Conservation (phyloP, 23 tunicate genomes). For the Oikopleura dioica region DNA sequence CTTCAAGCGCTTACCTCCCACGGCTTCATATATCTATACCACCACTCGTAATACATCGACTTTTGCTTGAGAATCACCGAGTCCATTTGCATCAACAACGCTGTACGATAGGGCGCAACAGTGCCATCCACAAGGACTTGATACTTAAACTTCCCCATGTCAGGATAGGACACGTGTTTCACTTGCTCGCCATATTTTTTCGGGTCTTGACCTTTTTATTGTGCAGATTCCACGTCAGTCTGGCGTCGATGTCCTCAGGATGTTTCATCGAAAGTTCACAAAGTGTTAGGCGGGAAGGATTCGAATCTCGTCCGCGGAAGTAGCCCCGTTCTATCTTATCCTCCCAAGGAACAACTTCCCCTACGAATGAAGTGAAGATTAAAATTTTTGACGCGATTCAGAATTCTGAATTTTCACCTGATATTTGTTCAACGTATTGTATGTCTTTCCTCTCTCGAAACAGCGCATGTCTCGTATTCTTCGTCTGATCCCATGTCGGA, state of each 20-base stretch:
- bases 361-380: too few relatives aligned
- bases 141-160: neutral
- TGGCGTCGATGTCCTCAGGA: too few relatives aligned
- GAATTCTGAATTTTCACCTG: neutral
- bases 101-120: constrained; percentile 85
- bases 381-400: too few relatives aligned
- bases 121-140: constrained; percentile 89
- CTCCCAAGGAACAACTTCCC: too few relatives aligned
- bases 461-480: too few relatives aligned
- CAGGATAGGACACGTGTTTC: neutral
- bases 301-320: constrained; percentile 85
- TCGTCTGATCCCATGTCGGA: neutral
- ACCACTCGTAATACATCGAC: constrained; percentile 61
- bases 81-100: constrained; percentile 45
- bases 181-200: neutral
- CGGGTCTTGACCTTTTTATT: too few relatives aligned
- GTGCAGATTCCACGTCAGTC: too few relatives aligned
- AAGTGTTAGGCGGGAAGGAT: constrained; percentile 55
- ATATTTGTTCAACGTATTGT: neutral
- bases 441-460: neutral
- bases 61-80: constrained; percentile 71
- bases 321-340: constrained; percentile 27
- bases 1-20: too few relatives aligned
- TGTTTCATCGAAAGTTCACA: constrained; percentile 10
- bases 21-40: too few relatives aligned